Evolutionary conservation across 2,797 vertebrate genomes (phyloP).

Genomic region (Phaenicophaeus curvirostris): DNA sequence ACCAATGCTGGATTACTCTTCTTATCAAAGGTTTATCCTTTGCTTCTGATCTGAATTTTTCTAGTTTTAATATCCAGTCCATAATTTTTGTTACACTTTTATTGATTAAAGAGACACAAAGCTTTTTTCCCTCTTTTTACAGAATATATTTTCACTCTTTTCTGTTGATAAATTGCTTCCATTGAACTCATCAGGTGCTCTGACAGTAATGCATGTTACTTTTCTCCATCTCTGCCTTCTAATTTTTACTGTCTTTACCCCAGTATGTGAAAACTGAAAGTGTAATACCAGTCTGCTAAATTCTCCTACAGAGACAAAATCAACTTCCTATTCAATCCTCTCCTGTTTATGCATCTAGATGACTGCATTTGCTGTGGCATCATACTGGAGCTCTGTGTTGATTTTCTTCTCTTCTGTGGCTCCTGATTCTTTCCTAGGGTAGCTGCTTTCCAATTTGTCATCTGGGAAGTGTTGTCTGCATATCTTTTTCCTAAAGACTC

Average conservation of each 20-base stretch:
- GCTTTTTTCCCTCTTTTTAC: rapidly evolving
- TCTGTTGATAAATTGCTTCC: not conserved
- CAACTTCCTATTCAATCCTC: not conserved
- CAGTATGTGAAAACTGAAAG: not conserved
- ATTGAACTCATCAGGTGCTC: not conserved
- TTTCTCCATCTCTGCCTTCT: not conserved
- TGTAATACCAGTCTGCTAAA: not conserved
- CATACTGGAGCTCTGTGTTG: not conserved
- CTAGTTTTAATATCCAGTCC: not conserved
- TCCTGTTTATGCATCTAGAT: not conserved
- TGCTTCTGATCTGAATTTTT: not conserved
- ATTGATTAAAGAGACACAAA: not conserved
- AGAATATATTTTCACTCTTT: not conserved
- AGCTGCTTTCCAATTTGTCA: not conserved
- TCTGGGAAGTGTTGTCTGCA: not conserved
- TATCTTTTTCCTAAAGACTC: not conserved
- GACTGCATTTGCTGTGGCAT: not conserved
- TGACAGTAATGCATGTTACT: not conserved
- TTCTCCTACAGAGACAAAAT: not conserved
- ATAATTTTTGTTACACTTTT: not conserved
- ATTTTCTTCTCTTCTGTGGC: not conserved
- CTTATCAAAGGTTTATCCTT: not conserved
- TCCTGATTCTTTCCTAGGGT: not conserved
- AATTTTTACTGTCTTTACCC: not conserved
- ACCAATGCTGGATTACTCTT: not conserved